phyloP scores from a whole-genome alignment of 2,797 vertebrate species.

The Mus caroli region DNA sequence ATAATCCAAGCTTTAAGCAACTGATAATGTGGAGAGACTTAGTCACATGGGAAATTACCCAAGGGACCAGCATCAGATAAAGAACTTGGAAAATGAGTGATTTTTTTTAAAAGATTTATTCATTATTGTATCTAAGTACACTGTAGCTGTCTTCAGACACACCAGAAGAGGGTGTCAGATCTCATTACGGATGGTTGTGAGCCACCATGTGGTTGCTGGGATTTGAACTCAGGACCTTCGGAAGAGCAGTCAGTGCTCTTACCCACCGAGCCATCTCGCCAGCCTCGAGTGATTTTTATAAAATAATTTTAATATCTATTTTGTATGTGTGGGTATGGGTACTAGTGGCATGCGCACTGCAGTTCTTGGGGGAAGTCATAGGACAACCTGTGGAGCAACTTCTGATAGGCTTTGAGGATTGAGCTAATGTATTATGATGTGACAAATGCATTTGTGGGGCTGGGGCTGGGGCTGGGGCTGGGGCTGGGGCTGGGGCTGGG shows the following conservation, averaged over 20 bases:
- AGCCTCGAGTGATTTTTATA: neutral
- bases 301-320: neutral
- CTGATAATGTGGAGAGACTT: neutral
- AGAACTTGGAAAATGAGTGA: neutral
- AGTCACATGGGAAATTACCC: neutral
- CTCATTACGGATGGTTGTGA: too few species aligned
- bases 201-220: too few species aligned
- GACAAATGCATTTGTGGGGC: neutral
- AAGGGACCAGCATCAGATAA: neutral
- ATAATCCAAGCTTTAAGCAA: neutral
- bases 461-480: neutral
- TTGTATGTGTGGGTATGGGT: neutral
- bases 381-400: neutral
- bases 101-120: too few species aligned
- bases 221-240: too few species aligned
- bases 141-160: too few species aligned
- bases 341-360: too few species aligned
- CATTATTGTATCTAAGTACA: too few species aligned
- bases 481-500: too few species aligned
- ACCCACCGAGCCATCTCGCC: too few species aligned
- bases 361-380: neutral
- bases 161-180: too few species aligned
- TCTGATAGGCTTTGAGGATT: neutral
- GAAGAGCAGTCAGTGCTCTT: too few species aligned
- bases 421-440: constrained; percentile 5